Evolutionary conservation across 2,113 vertebrate species (phyloP).

Genomic region (Petrocephalus zakoni): DNA sequence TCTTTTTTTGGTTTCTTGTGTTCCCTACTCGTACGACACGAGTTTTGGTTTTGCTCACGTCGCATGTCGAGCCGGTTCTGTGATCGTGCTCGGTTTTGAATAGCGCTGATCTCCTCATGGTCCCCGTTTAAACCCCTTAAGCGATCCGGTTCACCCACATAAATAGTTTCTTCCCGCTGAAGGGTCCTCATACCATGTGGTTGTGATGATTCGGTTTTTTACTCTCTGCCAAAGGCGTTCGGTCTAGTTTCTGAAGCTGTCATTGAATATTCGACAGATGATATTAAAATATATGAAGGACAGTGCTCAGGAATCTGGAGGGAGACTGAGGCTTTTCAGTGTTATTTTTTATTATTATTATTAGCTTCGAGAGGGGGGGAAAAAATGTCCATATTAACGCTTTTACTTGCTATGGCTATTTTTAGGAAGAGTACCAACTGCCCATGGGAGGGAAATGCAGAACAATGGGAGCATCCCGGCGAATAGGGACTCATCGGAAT

Average conservation of each 20-base stretch:
- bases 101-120: background rate
- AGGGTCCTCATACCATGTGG: background rate
- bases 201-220: background rate
- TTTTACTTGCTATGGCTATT: background rate
- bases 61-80: background rate
- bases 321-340: background rate
- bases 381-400: background rate
- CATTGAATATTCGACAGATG: background rate
- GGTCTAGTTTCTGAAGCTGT: background rate
- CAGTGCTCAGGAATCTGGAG: background rate
- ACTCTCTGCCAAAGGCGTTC: background rate
- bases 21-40: background rate
- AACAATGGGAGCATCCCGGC: conserved; percentile 29
- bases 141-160: background rate
- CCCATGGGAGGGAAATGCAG: conserved; percentile 28
- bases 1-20: background rate
- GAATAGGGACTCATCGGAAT: conserved; percentile 5
- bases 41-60: background rate
- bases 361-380: background rate
- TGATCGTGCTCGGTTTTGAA: no score
- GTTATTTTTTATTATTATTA: background rate
- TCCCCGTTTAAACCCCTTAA: background rate
- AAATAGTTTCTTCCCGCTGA: background rate
- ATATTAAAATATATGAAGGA: background rate
- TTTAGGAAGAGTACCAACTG: background rate